These are phyloP conservation scores for Atta texana DNA, from an alignment of 1,140 invertebrate genomes.

Conservation along the genomic window DNA sequence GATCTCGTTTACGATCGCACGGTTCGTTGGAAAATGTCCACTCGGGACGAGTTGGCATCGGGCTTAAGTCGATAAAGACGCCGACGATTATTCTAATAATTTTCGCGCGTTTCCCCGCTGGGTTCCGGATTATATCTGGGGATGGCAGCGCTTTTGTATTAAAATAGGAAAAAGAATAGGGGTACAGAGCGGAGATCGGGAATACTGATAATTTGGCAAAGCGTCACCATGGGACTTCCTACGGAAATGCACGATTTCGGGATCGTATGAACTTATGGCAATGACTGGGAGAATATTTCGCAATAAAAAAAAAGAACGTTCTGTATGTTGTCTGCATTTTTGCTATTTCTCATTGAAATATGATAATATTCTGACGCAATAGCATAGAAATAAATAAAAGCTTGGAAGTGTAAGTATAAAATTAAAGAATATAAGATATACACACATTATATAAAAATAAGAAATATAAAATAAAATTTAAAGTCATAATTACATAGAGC, in stretches of 20 bases:
- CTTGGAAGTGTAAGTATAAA: neutral
- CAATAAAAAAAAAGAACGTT: neutral
- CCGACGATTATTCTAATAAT: conserved; percentile 74
- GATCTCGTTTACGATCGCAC: conserved; percentile 57
- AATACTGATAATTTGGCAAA: conserved; percentile 57
- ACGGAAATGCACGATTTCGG: conserved; percentile 17
- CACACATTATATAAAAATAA: neutral
- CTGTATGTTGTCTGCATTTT: neutral
- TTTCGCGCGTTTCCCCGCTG: conserved; percentile 56
- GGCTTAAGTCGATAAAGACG: conserved; percentile 73
- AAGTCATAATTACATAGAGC: neutral
- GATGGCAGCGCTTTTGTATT: conserved; percentile 16
- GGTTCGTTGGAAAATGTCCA: conserved; percentile 64
- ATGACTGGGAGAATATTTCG: conserved; percentile 2
- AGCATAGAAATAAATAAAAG: no score
- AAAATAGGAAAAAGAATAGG: conserved; percentile 35
- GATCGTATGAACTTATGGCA: conserved; percentile 22
- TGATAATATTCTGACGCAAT: neutral
- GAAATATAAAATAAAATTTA: neutral
- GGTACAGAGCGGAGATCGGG: neutral
- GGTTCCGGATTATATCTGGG: conserved; percentile 27
- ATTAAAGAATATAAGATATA: neutral
- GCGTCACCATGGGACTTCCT: neutral
- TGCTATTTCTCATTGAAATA: conserved; percentile 13
- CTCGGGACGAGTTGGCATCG: conserved; percentile 66